Conservation (phyloP, 2,113 vertebrate species). For the Heterocephalus glaber region DNA sequence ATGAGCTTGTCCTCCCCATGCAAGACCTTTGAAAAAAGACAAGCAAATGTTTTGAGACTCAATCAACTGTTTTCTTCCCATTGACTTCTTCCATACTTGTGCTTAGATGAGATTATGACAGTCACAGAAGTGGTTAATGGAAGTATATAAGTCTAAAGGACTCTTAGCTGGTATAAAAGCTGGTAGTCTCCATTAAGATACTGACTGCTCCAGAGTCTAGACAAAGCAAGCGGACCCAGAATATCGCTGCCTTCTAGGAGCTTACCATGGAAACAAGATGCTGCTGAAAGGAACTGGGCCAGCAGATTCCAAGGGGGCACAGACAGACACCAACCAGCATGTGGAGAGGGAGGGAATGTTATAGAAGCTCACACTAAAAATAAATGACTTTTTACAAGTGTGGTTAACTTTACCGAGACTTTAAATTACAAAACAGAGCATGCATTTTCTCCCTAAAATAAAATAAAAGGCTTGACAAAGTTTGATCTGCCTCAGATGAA, state of each 20-base stretch:
- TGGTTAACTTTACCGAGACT: conserved; percentile 66
- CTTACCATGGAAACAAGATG: not conserved
- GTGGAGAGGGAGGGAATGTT: not conserved
- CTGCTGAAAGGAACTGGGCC: not conserved
- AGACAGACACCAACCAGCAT: conserved; percentile 24
- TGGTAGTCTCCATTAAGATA: not conserved
- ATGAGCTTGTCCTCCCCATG: not conserved
- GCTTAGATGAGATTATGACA: not conserved
- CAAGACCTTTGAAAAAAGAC: conserved; percentile 15
- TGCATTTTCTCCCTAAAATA: conserved; percentile 34
- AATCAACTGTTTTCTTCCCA: not conserved
- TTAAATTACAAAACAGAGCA: conserved; percentile 60
- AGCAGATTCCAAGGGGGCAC: not conserved
- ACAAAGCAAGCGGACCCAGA: not conserved
- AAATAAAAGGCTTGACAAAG: conserved; percentile 63
- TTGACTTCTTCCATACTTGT: not conserved
- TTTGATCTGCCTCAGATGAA: conserved; percentile 51
- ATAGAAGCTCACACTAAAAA: conserved; percentile 44
- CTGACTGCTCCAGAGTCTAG: too few relatives aligned
- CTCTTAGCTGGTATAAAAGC: not conserved
- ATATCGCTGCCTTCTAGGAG: not conserved
- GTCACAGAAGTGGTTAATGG: not conserved
- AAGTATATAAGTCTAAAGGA: not conserved
- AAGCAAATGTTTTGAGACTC: not conserved
- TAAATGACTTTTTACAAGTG: conserved; percentile 66